Conservation (phyloP, 2,113 vertebrate species). For the Labeo catla region DNA sequence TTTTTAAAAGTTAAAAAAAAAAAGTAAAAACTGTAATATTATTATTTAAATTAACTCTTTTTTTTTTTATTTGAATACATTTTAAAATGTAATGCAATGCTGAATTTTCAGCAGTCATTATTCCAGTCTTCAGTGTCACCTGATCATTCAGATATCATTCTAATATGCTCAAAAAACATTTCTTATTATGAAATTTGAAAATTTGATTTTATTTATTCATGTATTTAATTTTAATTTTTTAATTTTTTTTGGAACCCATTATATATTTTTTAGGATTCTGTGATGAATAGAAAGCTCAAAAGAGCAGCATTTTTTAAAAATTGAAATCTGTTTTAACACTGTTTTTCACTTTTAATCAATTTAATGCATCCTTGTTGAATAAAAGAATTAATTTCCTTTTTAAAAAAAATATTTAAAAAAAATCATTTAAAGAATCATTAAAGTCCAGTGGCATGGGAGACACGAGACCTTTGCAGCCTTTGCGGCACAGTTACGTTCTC, state of each 20-base stretch:
- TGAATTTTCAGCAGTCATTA: not conserved
- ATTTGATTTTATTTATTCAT: too few species aligned
- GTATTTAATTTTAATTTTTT: too few species aligned
- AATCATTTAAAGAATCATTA: not conserved
- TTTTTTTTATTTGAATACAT: not conserved
- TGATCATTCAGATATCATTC: not conserved
- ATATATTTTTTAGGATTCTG: not conserved
- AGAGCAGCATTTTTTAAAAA: not conserved
- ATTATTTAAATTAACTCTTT: not conserved
- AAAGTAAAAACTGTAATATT: not conserved
- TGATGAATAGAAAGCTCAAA: not conserved
- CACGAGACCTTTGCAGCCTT: not conserved
- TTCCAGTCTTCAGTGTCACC: not conserved
- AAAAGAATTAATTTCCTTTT: not conserved
- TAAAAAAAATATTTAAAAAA: not conserved
- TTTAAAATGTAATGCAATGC: not conserved
- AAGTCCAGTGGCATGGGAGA: not conserved
- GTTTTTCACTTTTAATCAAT: not conserved
- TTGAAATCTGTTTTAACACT: too few species aligned
- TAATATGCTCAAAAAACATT: not conserved
- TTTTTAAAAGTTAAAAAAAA: not conserved
- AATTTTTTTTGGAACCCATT: not conserved
- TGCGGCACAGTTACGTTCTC: not conserved
- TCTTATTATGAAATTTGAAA: not conserved
- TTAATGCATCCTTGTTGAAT: not conserved